Evolutionary conservation across 2,797 vertebrate genomes (phyloP).

Genomic region (Spinus olivaceus): DNA sequence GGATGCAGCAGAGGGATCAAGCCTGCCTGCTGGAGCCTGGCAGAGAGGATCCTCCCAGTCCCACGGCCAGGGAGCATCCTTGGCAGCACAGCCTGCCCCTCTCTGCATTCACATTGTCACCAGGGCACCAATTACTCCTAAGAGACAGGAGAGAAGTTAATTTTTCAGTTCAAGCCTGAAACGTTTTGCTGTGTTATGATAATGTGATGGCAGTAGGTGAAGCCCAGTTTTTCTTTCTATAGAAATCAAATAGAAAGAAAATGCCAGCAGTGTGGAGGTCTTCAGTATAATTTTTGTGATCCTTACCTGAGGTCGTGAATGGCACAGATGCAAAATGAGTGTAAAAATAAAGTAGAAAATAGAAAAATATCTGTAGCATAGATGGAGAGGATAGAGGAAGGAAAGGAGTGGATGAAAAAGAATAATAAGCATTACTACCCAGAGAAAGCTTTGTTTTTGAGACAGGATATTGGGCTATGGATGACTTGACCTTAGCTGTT

Average conservation of each 20-base stretch:
- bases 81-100: background rate
- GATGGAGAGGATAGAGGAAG: background rate
- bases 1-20: background rate
- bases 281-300: background rate
- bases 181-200: background rate
- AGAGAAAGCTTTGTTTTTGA: background rate
- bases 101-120: rapidly evolving
- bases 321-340: background rate
- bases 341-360: background rate
- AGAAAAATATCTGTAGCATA: background rate
- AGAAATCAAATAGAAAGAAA: background rate
- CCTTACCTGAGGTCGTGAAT: rapidly evolving
- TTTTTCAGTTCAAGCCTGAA: background rate
- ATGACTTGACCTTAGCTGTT: background rate
- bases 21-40: background rate
- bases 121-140: background rate
- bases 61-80: background rate
- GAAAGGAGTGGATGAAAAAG: background rate
- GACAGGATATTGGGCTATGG: background rate
- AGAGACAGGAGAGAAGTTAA: rapidly evolving
- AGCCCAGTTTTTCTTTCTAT: background rate
- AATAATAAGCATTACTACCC: background rate
- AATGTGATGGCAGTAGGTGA: background rate
- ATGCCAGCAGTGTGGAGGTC: background rate
- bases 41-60: background rate